Evolutionary conservation across 2,888 invertebrate species (phyloP), one percentile per base, ranked within the genome.

Genomic region (Limnephilus auricula): DNA sequence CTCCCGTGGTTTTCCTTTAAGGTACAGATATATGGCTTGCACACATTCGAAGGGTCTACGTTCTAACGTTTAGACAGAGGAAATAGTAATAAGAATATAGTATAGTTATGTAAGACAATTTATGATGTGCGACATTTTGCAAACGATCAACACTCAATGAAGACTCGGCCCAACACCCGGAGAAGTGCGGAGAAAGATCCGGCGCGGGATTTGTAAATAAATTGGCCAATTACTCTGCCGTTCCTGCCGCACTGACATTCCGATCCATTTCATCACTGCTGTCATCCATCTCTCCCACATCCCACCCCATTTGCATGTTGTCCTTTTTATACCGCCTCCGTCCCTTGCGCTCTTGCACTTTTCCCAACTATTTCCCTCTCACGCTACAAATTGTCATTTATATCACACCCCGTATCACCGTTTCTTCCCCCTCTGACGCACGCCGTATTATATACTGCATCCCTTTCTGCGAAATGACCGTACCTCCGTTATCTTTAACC

Each of bases 291-390:
- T 32, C 82, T 30, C 40, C 34, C 90, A 50, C 90, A 30, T 83
- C 65, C 90, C 32, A 78, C 45, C 30, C 34, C 40, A 90, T 90
- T 90, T 85, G 90, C 90, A 84, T 90, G 78, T 34, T 79, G 78
- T 34, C 82, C 30, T 40, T 40, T 40, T 80, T 34, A 13, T 31
- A 65, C 32, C 15, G 12, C 79, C 37, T 31, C 79, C 37, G 78
- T 88, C 79, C 85, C 85, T 15, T 5, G 13, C 30, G n/a, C 85
- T 40, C 40, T 40, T 30, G 85, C 85, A 45, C 9, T 45, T 89
- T 45, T 89, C 34, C 50, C 83, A 10, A 80, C 18, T n/a, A 9
- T 32, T 82, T 45, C 82, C 80, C 89, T 18, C 25, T 40, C 85
- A 25, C 85, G 30, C 84, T 30, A 40, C 15, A 40, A 34, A 85